These are phyloP conservation scores for Mesoligia furuncula DNA, from an alignment of 2,888 invertebrate species.

Conservation along the genomic window DNA sequence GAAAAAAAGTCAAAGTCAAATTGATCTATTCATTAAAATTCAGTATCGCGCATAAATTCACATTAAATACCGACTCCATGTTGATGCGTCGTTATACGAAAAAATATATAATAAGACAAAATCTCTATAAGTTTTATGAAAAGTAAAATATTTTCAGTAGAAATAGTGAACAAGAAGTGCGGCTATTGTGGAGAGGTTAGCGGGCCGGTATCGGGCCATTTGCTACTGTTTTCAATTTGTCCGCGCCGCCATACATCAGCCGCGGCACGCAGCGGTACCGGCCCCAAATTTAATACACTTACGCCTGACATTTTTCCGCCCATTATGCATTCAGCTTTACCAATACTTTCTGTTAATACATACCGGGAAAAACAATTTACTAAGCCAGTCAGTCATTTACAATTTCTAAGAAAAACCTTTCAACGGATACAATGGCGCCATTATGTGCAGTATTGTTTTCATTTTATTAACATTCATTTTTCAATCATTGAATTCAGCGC, in stretches of 20 bases:
- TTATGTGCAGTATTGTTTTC: constrained; percentile 51
- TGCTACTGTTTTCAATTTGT: constrained; percentile 87
- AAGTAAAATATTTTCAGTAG: not conserved
- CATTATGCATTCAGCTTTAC: constrained; percentile 86
- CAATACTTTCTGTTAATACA: constrained; percentile 81
- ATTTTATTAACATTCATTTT: constrained; percentile 29
- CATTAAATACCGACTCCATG: not conserved
- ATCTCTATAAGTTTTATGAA: not conserved
- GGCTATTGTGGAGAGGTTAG: constrained; percentile 72
- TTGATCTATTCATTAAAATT: not conserved
- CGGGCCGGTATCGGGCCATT: constrained; percentile 84
- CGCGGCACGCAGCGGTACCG: constrained; percentile 79
- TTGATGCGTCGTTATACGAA: not conserved
- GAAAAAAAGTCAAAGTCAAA: fast-evolving
- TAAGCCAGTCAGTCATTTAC: constrained; percentile 55
- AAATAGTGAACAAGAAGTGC: constrained; percentile 55
- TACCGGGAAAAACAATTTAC: constrained; percentile 76
- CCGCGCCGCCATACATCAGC: constrained; percentile 85
- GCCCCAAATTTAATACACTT: constrained; percentile 87
- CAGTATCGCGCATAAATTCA: not conserved
- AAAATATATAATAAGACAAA: not conserved
- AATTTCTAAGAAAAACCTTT: constrained; percentile 69
- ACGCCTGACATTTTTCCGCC: constrained; percentile 86
- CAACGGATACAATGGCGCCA: constrained; percentile 15
- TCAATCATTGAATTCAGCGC: constrained; percentile 5